Evolutionary conservation across 2,797 vertebrate genomes (phyloP), one percentile per base, ranked within the genome.

Genomic region (Sebastes diploproa): DNA sequence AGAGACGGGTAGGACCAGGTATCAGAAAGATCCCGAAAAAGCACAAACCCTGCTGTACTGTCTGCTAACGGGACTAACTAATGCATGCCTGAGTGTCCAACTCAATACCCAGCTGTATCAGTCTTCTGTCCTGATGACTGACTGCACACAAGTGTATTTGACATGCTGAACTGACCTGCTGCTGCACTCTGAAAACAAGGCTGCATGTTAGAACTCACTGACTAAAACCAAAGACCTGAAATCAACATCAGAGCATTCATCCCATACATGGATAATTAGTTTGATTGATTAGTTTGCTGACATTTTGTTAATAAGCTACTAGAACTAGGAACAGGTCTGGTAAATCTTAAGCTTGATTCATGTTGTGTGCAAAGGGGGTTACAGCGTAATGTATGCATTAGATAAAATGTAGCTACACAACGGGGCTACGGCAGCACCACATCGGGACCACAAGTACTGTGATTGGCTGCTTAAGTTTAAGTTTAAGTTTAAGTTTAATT

Each of bases 31-130:
- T 95, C 71, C 90, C 86, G 81, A 91, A 91, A 30, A 86, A 82
- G 78, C 94, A 93, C 64, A 92, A 89, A 7, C 75, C 90, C 9
- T 97, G 97, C 91, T 97, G 97, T 75, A 77, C 50, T 1, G 66
- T 97, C 32, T 89, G 75, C 77, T 93, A 68, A 85, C 73, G 7
- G 59, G 22, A 56, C 71, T 64, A n/a, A 52, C 62, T 13, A 8
- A 36, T 10, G 32, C 14, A 42, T 46, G 22, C 5, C 16, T 18
- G 23, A 63, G 66, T 61, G 29, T 46, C 16, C 20, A 4, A 18
- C 22, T 23, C 42, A 22, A 3, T 62, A 16, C 27, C 23, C 12
- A 20, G 14, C 59, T 46, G 42, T 6, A 32, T 7, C 59, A 13
- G 46, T 20, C 50, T 32, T 4, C 50, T 27, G 6, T 59, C 36